Percentiles rank a stretch among this genome's conserved stretches.
Evolutionary conservation across 1,140 invertebrate genomes (phyloP).

Genomic region (Phymastichus coffea): DNA sequence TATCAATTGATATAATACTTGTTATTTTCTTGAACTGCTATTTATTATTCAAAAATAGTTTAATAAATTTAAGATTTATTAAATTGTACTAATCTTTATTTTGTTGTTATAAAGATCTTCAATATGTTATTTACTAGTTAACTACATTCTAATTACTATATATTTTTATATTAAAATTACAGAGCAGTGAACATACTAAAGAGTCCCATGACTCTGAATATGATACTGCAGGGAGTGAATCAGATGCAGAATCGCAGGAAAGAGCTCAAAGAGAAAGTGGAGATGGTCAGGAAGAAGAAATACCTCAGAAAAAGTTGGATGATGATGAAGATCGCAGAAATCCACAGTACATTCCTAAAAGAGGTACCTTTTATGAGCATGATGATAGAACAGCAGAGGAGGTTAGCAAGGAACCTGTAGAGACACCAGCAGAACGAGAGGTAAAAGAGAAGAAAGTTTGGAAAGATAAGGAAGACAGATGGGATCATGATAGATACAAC

Average conservation of each 20-base stretch:
- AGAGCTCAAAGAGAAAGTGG: conserved; percentile 58
- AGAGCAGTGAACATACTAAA: conserved; percentile 55
- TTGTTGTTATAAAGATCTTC: too few species aligned
- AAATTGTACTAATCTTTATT: too few species aligned
- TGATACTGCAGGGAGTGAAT: conserved; percentile 56
- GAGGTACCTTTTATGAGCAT: conserved; percentile 95
- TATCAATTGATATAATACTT: background rate
- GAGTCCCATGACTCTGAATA: conserved; percentile 56
- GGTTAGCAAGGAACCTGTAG: conserved; percentile 41
- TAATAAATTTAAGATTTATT: too few species aligned
- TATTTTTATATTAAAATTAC: conserved; percentile 26
- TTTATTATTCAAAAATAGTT: too few species aligned
- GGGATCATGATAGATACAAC: conserved; percentile 89
- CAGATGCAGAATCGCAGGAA: conserved; percentile 50
- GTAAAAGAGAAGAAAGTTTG: conserved; percentile 61
- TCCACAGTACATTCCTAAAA: conserved; percentile 95
- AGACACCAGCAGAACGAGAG: conserved; percentile 50
- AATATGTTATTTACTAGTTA: background rate
- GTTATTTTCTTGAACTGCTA: background rate
- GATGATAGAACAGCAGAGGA: conserved; percentile 84
- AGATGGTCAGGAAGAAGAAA: conserved; percentile 64
- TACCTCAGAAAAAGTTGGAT: conserved; percentile 71
- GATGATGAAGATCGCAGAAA: conserved; percentile 94
- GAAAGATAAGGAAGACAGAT: conserved; percentile 71
- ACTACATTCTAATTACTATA: background rate